Base-by-base conservation (phyloP, 2,888 invertebrate genomes). In the Nymphalis c-album region DNA sequence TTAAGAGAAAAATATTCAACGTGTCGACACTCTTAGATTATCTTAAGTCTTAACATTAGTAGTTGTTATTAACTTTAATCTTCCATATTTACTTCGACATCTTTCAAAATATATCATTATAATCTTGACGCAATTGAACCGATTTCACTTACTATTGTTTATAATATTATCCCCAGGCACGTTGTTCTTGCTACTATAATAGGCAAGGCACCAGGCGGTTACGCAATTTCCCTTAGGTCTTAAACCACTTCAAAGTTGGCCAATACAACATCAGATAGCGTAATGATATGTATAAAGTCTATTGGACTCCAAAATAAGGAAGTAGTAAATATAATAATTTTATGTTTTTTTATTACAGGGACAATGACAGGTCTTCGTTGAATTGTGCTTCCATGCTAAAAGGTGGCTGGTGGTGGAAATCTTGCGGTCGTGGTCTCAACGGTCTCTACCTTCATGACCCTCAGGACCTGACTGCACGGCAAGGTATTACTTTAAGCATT, bases 391-490 rank as follows among this genome's bases (percentile, higher is more conserved):
- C 97, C 18, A 97, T 97, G 97, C 93, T 98, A 75, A 97, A 97
- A 88, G 97, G 97, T 62, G 97, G 97, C 7, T 98, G 97, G 97
- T 98, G 97, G 97, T 97, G 97, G 97, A 97, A 97, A 82, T 97
- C 97, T 0, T 98, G 97, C 81, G 97, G 97, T 31, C 94, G 97
- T 78, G 97, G 97, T 10, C 94, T 98, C 35, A 98, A 98, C 82
- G 97, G 97, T 17, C 94, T 97, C 46, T 97, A 98, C 82, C 92
- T 97, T 58, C 97, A 97, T 78, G 97, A 97, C 86, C 97, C 97
- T 1, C 97, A 97, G 86, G 97, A 97, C 88, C 93, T 97, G 71
- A 97, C 97, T 59, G 97, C 97, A 68, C 94, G 97, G 83, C 97
- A 97, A 95, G 97, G 97, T 96, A 76, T 45, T 18, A 26, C 4